Evolutionary conservation across 2,888 invertebrate species (phyloP).

Genomic region (Mesorhabditis sp.): DNA sequence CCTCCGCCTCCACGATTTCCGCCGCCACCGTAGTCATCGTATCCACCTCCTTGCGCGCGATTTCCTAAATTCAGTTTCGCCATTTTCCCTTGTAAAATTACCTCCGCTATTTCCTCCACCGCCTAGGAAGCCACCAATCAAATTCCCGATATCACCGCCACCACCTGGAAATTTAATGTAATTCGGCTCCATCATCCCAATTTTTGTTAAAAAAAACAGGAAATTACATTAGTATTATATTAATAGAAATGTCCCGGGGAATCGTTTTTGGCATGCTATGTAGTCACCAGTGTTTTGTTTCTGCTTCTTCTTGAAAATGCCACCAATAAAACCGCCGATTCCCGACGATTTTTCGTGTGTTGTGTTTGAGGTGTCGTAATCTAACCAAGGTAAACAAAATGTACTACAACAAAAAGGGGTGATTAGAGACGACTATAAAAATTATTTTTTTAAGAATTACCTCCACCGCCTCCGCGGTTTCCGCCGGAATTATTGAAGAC

Average conservation of each 20-base stretch:
- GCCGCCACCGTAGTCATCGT: slow-evolving; percentile 13
- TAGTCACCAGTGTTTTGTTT: not conserved
- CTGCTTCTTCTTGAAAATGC: slow-evolving; percentile 4
- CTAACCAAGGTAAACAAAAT: not conserved
- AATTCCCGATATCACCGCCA: slow-evolving; percentile 22
- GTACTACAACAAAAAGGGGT: no score
- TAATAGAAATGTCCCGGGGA: not conserved
- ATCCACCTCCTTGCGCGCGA: slow-evolving; percentile 17
- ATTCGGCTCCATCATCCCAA: no score
- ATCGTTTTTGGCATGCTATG: not conserved
- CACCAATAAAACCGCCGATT: not conserved
- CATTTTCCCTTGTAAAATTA: slow-evolving; percentile 10
- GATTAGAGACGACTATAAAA: no score
- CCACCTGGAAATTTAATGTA: slow-evolving; percentile 12
- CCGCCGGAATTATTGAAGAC: slow-evolving; percentile 45
- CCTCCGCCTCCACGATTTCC: slow-evolving; percentile 25
- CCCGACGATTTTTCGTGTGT: not conserved
- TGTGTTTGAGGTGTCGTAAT: not conserved
- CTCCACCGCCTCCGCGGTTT: slow-evolving; percentile 27
- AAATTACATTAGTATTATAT: no score
- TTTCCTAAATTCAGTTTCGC: slow-evolving; percentile 15
- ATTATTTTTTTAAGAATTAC: not conserved
- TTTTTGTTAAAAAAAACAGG: no score
- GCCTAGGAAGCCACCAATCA: slow-evolving; percentile 31
- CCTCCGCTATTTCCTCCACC: slow-evolving; percentile 32